A percentile compares a stretch with the other conserved stretches of the same genome.
Evolutionary conservation across 2,797 vertebrate genomes (phyloP).

Genomic region (Sebastes nivosus): DNA sequence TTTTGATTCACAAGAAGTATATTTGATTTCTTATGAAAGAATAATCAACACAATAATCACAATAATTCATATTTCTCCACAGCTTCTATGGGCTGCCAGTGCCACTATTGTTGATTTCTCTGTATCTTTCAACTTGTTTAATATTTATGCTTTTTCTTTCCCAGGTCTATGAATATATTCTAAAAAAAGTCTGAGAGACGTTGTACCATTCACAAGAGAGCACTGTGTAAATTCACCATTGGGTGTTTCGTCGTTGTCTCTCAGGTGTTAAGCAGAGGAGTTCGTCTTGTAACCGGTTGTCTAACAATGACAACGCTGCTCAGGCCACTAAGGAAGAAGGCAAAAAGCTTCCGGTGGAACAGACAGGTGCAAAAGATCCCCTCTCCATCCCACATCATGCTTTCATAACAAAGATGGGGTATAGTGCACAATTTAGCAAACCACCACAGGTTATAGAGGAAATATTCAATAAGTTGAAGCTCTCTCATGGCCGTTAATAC

Average conservation of each 20-base stretch:
- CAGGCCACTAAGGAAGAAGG: conserved; percentile 84
- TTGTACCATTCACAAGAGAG: background rate
- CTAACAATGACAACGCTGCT: conserved; percentile 87
- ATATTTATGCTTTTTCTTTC: conserved; percentile 43
- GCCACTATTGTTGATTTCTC: background rate
- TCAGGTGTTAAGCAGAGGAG: conserved; percentile 88
- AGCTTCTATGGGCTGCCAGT: conserved; percentile 41
- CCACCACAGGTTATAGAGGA: background rate
- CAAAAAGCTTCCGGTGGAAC: conserved; percentile 87
- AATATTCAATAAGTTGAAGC: background rate
- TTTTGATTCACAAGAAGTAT: conserved; percentile 18
- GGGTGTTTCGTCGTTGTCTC: conserved; percentile 83
- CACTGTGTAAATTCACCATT: conserved; percentile 54
- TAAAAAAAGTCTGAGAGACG: background rate
- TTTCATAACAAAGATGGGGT: conserved; percentile 2
- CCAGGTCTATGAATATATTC: conserved; percentile 13
- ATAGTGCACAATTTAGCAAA: background rate
- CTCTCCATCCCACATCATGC: conserved; percentile 37
- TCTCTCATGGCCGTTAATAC: background rate
- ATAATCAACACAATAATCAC: conserved; percentile 9
- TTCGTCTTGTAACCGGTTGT: conserved; percentile 91
- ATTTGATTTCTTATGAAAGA: conserved; percentile 16
- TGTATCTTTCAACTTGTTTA: conserved; percentile 13
- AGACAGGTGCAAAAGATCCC: conserved; percentile 86
- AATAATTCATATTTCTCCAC: conserved; percentile 32